Percentiles rank a stretch among this genome's conserved stretches.
These are phyloP conservation scores for Thomomys bottae DNA, from an alignment of 2,113 vertebrate genomes.

Conservation along the genomic window DNA sequence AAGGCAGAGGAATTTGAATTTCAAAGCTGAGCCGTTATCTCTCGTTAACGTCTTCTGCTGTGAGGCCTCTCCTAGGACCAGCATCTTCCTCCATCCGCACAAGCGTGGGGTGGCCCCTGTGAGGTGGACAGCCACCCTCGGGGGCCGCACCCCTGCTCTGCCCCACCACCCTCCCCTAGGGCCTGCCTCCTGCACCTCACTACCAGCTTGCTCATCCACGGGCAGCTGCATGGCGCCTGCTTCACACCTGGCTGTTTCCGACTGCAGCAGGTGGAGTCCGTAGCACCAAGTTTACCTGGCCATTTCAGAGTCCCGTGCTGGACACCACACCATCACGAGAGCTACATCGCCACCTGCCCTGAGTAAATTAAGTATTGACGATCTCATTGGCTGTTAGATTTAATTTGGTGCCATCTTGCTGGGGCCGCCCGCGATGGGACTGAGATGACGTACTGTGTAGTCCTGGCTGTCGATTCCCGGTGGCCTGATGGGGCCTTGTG, in stretches of 20 bases:
- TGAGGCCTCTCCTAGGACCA: neutral
- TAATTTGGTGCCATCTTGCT: constrained; percentile 90
- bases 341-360: constrained; percentile 87
- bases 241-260: neutral
- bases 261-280: fast-evolving
- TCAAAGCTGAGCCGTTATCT: constrained; percentile 55
- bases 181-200: too few species aligned
- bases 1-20: constrained; percentile 36
- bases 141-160: neutral
- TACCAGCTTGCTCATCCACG: fast-evolving
- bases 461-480: constrained; percentile 72
- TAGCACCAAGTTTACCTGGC: neutral
- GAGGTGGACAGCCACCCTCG: fast-evolving
- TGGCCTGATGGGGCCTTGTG: neutral
- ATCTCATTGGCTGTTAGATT: constrained; percentile 88
- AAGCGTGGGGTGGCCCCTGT: neutral
- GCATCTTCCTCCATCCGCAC: too few species aligned
- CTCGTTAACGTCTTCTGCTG: neutral
- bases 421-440: constrained; percentile 83
- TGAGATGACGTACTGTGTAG: constrained; percentile 80
- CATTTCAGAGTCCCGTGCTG: constrained; percentile 40
- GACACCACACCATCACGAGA: constrained; percentile 42
- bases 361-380: constrained; percentile 92
- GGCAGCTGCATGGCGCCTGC: neutral
- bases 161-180: too few species aligned